Base-by-base conservation (phyloP, 2,113 vertebrate species). In the Burhinus bistriatus region DNA sequence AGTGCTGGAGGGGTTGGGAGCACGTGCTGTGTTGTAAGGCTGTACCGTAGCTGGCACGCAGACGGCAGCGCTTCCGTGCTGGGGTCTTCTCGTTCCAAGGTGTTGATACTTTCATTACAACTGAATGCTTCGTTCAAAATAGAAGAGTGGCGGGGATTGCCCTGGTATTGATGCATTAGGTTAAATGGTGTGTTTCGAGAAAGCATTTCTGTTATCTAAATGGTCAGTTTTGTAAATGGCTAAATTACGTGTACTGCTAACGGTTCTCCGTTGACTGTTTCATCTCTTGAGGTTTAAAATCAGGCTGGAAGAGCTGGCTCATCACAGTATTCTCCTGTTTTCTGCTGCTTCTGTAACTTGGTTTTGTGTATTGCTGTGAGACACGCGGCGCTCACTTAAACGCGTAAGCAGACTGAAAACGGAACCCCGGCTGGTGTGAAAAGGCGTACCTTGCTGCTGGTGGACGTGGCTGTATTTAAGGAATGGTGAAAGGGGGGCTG, bases 71-170 rank as follows among this genome's bases (percentile, higher is more conserved):
- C 45, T 58, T 83, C 71, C 66, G 49, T 96, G 92, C 93, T 95
- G 93, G 94, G 89, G 89, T 95, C 51, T 70, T 91, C 84, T 88
- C 59, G 4, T 91, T 77, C 71, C 30, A 97, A 98, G 95, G 95
- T 97, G 97, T 29, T 47, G 22, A 8, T 92, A 30, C 90, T 96
- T 97, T 95, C 4, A 40, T 81, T 83, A 22, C 34, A 83, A 15
- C 65, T 52, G 15, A 96, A 62, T 78, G 23, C 68, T 5, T 93
- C 22, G 13, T 85, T 83, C 22, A 72, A 88, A 86, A 80, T 11
- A 75, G 61, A 44, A 26, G 11, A 62, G 54, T 51, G 93, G 40
- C 44, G 21, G 38, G 64, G n/a, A 55, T 68, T 75, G 78, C 29
- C 22, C 11, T 77, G 40, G 32, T 80, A 21, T 68, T 40, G 57